A percentile compares a stretch with the other conserved stretches of the same genome.
Evolutionary conservation across 2,888 invertebrate genomes (phyloP).

Genomic region (Tortrix viridana): DNA sequence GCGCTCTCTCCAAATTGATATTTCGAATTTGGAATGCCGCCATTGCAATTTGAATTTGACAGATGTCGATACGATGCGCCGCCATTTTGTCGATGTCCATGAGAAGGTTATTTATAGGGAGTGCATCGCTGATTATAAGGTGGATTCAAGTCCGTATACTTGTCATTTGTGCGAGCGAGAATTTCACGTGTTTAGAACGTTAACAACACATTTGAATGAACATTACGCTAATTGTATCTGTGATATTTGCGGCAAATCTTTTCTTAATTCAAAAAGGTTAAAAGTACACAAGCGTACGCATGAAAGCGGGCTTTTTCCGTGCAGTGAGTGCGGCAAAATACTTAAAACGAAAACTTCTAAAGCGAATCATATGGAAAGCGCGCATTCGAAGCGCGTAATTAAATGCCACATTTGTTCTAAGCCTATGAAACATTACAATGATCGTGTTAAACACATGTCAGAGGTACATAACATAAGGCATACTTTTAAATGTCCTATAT

Average conservation of each 20-base stretch:
- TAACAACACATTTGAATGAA: slow-evolving; percentile 76
- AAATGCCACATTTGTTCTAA: slow-evolving; percentile 71
- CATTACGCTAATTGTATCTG: slow-evolving; percentile 80
- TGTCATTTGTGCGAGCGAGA: slow-evolving; percentile 67
- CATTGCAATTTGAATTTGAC: slow-evolving; percentile 60
- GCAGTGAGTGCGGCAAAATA: slow-evolving; percentile 64
- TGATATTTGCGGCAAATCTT: slow-evolving; percentile 78
- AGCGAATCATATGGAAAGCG: slow-evolving; percentile 70
- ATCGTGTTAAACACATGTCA: slow-evolving; percentile 75
- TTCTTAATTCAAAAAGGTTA: slow-evolving; percentile 74
- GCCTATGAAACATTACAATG: slow-evolving; percentile 76
- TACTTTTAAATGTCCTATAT: slow-evolving; percentile 67
- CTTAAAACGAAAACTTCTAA: slow-evolving; percentile 66
- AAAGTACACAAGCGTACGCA: slow-evolving; percentile 79
- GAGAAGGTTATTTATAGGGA: slow-evolving; percentile 67
- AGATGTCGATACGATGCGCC: slow-evolving; percentile 59
- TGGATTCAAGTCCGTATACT: slow-evolving; percentile 61
- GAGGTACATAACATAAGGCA: slow-evolving; percentile 70
- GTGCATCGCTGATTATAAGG: slow-evolving; percentile 73
- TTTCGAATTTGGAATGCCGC: slow-evolving; percentile 68
- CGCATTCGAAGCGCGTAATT: slow-evolving; percentile 65
- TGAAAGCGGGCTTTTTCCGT: slow-evolving; percentile 70
- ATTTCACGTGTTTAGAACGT: slow-evolving; percentile 70
- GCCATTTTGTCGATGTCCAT: slow-evolving; percentile 63
- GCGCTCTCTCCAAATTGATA: slow-evolving; percentile 71